Percentiles rank a stretch among this genome's conserved stretches.
These are phyloP conservation scores for Drosophila engyochracea DNA, from an alignment of 2,888 invertebrate genomes.

Conservation along the genomic window DNA sequence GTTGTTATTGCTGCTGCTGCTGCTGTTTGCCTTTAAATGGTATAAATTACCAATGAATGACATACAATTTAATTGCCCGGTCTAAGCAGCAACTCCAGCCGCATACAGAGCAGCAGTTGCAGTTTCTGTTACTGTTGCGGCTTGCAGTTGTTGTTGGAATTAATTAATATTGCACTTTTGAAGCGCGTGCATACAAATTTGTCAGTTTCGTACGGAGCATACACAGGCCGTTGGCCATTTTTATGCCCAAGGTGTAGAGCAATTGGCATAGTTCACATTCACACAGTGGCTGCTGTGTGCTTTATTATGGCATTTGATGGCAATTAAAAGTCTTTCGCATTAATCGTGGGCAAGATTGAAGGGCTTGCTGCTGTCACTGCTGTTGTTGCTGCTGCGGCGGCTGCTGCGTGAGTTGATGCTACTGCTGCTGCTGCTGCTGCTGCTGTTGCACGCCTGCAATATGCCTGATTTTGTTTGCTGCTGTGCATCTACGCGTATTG, in stretches of 20 bases:
- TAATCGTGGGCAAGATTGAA: conserved; percentile 59
- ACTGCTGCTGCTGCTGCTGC: conserved; percentile 14
- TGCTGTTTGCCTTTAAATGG: conserved; percentile 81
- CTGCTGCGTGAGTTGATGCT: conserved; percentile 5
- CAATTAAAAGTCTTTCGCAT: conserved; percentile 78
- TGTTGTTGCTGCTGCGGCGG: conserved; percentile 5
- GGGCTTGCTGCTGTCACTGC: conserved; percentile 35
- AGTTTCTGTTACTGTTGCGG: conserved; percentile 46
- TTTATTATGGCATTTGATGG: conserved; percentile 66
- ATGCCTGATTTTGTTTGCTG: conserved; percentile 27
- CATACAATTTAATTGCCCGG: conserved; percentile 84
- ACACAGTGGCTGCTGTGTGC: conserved; percentile 27
- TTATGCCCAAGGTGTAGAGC: conserved; percentile 78
- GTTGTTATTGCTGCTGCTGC: conserved; percentile 26
- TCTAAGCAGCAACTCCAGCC: conserved; percentile 69
- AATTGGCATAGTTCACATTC: conserved; percentile 82
- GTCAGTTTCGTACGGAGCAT: conserved; percentile 68
- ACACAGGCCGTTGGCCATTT: conserved; percentile 52
- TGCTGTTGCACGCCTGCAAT: conserved; percentile 31
- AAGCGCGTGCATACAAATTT: conserved; percentile 84
- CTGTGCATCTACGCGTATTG: conserved; percentile 9
- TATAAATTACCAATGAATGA: conserved; percentile 85
- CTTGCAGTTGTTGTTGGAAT: conserved; percentile 75
- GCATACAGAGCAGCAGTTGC: conserved; percentile 60
- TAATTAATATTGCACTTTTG: conserved; percentile 82